These are phyloP conservation scores for Homarus gammarus DNA, from an alignment of 2,888 invertebrate species.

Conservation along the genomic window DNA sequence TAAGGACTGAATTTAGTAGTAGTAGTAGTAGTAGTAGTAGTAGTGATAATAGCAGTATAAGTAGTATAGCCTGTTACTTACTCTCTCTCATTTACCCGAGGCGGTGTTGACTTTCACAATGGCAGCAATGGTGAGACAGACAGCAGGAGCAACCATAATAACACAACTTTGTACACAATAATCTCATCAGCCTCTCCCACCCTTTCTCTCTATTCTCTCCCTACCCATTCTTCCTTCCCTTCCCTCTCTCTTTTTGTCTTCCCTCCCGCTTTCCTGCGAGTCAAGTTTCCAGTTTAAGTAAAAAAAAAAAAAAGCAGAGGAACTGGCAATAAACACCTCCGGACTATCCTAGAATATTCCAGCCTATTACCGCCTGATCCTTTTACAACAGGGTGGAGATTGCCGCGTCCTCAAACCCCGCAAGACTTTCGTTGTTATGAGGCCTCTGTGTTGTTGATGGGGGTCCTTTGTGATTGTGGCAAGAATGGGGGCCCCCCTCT, in stretches of 20 bases:
- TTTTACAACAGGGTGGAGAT: background rate
- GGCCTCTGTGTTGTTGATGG: background rate
- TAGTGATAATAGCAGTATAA: too few species aligned
- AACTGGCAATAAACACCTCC: background rate
- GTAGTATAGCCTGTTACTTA: too few species aligned
- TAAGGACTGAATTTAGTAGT: too few species aligned
- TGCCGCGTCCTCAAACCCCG: background rate
- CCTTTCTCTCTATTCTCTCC: too few species aligned
- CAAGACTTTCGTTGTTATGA: background rate
- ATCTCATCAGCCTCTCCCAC: too few species aligned
- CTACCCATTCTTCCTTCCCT: background rate
- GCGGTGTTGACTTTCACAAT: too few species aligned
- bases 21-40: too few species aligned
- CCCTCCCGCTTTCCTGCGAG: too few species aligned
- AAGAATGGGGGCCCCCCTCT: background rate
- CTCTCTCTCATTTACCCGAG: too few species aligned
- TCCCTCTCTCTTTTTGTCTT: background rate
- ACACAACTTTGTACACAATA: too few species aligned
- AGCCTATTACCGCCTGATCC: conserved; percentile 1
- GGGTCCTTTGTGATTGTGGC: background rate
- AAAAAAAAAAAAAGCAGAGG: background rate
- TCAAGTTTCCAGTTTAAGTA: background rate
- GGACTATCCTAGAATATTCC: background rate
- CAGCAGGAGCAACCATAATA: too few species aligned
- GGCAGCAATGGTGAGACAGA: too few species aligned